Evolutionary conservation across 2,113 vertebrate genomes (phyloP), one percentile per base, ranked within the genome.

Genomic region (Hydrolagus affinis): DNA sequence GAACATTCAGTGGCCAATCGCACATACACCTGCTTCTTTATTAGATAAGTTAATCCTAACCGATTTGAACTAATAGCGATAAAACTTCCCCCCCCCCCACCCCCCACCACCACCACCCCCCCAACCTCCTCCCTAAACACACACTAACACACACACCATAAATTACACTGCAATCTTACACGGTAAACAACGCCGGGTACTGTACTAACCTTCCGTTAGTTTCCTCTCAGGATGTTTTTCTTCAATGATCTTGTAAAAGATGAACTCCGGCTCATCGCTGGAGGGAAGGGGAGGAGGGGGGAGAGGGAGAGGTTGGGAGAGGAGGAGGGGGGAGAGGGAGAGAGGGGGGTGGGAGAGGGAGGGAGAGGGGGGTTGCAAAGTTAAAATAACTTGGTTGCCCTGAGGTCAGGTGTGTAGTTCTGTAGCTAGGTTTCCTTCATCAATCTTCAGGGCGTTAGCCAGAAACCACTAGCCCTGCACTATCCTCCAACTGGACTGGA

Each of bases 371-470:
- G 44, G 15, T 68, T 66, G 78, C 78, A 15, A 25, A 9, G 14
- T 83, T 68, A 32, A 83, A 83, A 80, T 60, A 78, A 78, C 57
- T 15, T 19, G 78, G 25, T 25, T 68, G 62, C 62, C 62, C 78
- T 32, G 15, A 83, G 23, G 25, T 83, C 78, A 83, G 78, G 78
- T 83, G 78, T 15, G 78, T 25, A 66, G 25, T 83, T 32, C 15
- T 21, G 11, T 30, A 75, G 19, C 56, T 17, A 75, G 30, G 19
- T 68, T 32, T 66, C 78, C 66, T 19, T 83, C 59, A 80, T 80
- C 59, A 80, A 80, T 80, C 77, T 80, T 44, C 44, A 44, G 44
- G 44, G 44, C 6, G 44, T 44, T 64, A 17, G 59, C 78, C 78
- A 83, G 44, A 44, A 32, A 0, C 25, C 57, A 57, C 11, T n/a